phyloP scores from a whole-genome alignment of 2,888 invertebrate species.

The Agrochola lychnidis region DNA sequence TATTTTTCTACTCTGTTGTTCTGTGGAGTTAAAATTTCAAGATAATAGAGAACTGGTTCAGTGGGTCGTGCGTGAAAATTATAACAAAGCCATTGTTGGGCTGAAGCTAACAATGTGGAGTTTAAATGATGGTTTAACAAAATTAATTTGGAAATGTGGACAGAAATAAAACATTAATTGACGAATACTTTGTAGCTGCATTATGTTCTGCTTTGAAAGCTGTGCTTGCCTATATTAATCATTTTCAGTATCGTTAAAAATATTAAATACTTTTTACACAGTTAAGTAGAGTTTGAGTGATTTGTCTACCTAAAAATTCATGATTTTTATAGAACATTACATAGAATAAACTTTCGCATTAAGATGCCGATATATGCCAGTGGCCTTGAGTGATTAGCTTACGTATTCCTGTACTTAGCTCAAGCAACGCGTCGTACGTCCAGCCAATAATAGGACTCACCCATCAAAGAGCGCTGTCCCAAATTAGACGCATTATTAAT shows the following conservation, averaged over 20 bases:
- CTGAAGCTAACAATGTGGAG: constrained; percentile 44
- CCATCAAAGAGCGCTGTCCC: no score
- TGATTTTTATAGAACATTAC: no score
- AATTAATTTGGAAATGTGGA: constrained; percentile 30
- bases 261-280: neutral
- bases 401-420: no score
- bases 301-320: no score
- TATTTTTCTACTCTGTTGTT: neutral
- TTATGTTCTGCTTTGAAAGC: neutral
- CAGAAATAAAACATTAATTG: constrained; percentile 18
- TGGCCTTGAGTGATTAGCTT: no score
- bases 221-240: no score
- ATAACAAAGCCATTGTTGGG: constrained; percentile 57
- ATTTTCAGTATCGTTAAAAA: neutral
- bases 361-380: no score
- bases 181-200: neutral
- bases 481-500: no score
- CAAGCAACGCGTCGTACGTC: no score
- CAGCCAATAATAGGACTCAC: no score
- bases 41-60: constrained; percentile 51
- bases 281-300: neutral
- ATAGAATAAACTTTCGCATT: no score
- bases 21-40: constrained; percentile 42
- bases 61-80: constrained; percentile 63
- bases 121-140: constrained; percentile 44